Conservation (phyloP, 2,888 invertebrate genomes). For the Adela reaumurella region DNA sequence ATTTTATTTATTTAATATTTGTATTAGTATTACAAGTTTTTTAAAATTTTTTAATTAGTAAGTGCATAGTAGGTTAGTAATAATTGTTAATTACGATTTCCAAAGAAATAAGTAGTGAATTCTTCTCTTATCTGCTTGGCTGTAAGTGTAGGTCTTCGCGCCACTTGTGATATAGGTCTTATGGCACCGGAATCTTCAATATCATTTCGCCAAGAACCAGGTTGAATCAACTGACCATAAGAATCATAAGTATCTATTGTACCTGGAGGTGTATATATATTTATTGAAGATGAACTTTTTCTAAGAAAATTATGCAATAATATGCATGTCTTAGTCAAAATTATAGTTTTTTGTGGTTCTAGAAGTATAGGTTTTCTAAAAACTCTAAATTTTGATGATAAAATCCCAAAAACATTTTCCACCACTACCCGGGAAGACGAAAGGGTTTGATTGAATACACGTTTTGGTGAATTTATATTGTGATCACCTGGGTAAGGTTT, state of each 20-base stretch:
- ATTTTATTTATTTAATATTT: too few species aligned
- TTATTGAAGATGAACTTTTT: not conserved
- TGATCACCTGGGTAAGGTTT: too few species aligned
- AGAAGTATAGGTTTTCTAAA: not conserved
- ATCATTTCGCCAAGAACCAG: too few species aligned
- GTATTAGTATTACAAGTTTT: too few species aligned
- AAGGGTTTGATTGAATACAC: too few species aligned
- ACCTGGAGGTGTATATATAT: not conserved
- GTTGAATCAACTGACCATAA: not conserved
- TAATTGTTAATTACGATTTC: too few species aligned
- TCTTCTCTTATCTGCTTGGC: slow-evolving; percentile 8
- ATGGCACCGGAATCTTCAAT: slow-evolving; percentile 4
- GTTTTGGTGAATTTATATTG: too few species aligned
- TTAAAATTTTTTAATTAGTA: too few species aligned
- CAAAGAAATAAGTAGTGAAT: slow-evolving; percentile 6
- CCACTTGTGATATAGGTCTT: slow-evolving; percentile 11
- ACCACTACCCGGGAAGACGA: too few species aligned
- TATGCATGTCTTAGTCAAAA: not conserved
- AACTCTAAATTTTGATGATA: not conserved
- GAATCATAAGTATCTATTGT: not conserved
- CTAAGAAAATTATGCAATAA: not conserved
- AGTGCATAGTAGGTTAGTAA: too few species aligned
- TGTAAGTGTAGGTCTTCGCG: slow-evolving; percentile 12
- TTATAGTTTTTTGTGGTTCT: not conserved
- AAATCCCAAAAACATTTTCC: not conserved